phyloP scores from a whole-genome alignment of 1,140 invertebrate species.

The Portunus trituberculatus region DNA sequence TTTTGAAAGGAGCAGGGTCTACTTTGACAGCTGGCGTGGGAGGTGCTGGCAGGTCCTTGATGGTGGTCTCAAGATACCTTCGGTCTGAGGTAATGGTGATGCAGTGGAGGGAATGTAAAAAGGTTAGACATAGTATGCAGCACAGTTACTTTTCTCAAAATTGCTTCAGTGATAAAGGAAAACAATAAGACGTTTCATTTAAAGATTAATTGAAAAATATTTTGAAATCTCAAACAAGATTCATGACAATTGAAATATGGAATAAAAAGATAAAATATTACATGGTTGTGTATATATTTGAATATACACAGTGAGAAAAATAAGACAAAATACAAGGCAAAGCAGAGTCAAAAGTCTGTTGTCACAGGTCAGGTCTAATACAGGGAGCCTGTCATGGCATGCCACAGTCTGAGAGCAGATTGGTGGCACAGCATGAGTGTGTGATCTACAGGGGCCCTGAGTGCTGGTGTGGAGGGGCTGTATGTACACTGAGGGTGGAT shows the following conservation, averaged over 20 bases:
- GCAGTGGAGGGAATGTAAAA: background rate
- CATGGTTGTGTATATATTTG: no score
- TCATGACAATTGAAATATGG: background rate
- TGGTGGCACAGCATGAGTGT: background rate
- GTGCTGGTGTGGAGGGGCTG: background rate
- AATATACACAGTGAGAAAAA: no score
- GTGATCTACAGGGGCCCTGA: background rate
- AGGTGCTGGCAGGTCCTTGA: constrained; percentile 76
- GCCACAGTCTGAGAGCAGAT: background rate
- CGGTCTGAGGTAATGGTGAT: constrained; percentile 70
- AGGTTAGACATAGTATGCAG: background rate
- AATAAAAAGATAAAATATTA: background rate
- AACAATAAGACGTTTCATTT: background rate
- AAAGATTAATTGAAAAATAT: background rate
- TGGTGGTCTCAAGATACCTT: constrained; percentile 77
- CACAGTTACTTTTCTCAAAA: background rate
- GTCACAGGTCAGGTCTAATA: background rate
- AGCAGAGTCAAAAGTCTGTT: background rate
- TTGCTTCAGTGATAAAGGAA: background rate
- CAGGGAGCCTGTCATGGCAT: background rate
- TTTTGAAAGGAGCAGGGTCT: constrained; percentile 55
- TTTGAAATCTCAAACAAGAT: background rate
- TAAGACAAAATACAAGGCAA: background rate
- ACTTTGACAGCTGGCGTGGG: constrained; percentile 68
- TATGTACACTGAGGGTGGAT: background rate